Evolutionary conservation across 1,140 invertebrate species (phyloP).

Genomic region (Halyomorpha halys): DNA sequence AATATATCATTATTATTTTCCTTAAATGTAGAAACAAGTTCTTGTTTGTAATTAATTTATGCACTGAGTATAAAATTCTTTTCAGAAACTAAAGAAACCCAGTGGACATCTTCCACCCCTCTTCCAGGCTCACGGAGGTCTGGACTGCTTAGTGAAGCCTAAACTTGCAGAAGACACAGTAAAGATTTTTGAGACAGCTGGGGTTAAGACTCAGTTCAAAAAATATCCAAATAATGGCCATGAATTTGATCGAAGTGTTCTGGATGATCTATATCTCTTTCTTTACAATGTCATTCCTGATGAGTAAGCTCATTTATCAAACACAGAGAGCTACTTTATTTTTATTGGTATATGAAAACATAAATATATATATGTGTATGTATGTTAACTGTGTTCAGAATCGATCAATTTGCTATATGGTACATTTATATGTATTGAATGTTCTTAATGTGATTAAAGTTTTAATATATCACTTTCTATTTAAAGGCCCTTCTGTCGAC

Average conservation of each 20-base stretch:
- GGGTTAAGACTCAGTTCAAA: background rate
- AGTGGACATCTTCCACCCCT: background rate
- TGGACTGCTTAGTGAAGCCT: background rate
- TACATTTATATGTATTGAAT: too few relatives aligned
- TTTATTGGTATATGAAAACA: too few relatives aligned
- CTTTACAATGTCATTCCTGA: slow-evolving; percentile 8
- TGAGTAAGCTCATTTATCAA: background rate
- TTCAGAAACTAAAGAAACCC: background rate
- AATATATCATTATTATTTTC: background rate
- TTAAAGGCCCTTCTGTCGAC: too few relatives aligned
- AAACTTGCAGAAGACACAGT: background rate
- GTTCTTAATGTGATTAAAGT: too few relatives aligned
- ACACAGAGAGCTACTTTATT: too few relatives aligned
- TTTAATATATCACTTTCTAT: too few relatives aligned
- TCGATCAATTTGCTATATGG: too few relatives aligned
- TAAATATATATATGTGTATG: too few relatives aligned
- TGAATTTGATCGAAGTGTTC: background rate
- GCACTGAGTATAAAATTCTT: too few relatives aligned
- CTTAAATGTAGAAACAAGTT: too few relatives aligned
- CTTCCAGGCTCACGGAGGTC: background rate
- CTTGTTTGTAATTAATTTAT: too few relatives aligned
- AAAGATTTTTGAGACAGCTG: background rate
- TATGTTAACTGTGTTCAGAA: too few relatives aligned
- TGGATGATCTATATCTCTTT: background rate
- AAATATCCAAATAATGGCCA: background rate